phyloP scores from a whole-genome alignment of 2,113 vertebrate species.

The Pangasianodon hypophthalmus region DNA sequence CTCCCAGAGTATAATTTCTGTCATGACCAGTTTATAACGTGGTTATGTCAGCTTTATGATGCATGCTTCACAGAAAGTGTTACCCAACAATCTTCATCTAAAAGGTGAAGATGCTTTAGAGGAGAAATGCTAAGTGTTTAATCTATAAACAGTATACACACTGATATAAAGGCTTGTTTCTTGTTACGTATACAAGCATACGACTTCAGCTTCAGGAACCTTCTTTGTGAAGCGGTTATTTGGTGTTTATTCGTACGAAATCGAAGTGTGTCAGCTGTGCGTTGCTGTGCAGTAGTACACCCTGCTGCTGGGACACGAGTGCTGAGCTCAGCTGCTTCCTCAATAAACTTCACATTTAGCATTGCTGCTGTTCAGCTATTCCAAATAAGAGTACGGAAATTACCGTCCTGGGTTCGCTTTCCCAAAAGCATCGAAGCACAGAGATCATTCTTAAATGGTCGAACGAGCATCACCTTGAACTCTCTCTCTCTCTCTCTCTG shows the following conservation, averaged over 20 bases:
- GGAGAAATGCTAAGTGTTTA: constrained; percentile 14
- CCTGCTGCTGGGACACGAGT: constrained; percentile 12
- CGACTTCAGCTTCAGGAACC: constrained; percentile 52
- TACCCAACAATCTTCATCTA: background rate
- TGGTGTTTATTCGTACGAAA: background rate
- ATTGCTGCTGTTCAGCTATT: constrained; percentile 48
- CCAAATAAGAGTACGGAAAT: constrained; percentile 1
- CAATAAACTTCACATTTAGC: constrained; percentile 3
- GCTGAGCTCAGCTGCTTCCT: constrained; percentile 20
- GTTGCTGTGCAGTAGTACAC: constrained; percentile 3
- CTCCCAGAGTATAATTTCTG: background rate
- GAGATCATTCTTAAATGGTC: background rate
- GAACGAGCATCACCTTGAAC: background rate
- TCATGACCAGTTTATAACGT: background rate
- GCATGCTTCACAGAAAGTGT: background rate
- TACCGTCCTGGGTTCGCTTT: background rate
- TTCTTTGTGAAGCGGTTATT: constrained; percentile 52
- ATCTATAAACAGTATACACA: constrained; percentile 5
- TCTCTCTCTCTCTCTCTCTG: background rate
- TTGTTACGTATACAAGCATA: constrained; percentile 42
- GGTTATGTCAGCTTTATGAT: constrained; percentile 6
- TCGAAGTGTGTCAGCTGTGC: constrained; percentile 2
- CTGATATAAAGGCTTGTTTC: constrained; percentile 22
- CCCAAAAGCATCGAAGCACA: background rate
- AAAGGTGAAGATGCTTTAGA: constrained; percentile 26